Evolutionary conservation across 2,113 vertebrate genomes (phyloP), one percentile per base, ranked within the genome.

Genomic region (Pygoscelis adeliae): DNA sequence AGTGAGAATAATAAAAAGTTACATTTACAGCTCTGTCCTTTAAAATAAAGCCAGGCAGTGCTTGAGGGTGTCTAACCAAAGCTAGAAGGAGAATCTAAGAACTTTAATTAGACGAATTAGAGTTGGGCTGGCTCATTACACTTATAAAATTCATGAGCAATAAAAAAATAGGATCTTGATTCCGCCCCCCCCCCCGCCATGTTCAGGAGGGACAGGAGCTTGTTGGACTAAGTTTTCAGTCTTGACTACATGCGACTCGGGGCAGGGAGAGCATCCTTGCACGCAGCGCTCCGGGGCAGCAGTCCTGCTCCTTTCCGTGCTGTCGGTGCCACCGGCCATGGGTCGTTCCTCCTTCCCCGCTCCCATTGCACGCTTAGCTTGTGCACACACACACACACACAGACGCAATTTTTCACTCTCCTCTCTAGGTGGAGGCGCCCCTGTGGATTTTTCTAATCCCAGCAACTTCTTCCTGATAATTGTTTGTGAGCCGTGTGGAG

Each of bases 391-490:
- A 2, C 74, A 4, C 52, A 15, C 44, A n/a, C 12, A 17, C 6
- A 3, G 10, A 59, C 21, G 14, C 93, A 63, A 84, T 92, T 97
- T 96, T 87, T 95, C 95, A 20, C 94, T 89, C 80, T 77, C 52
- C 90, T 91, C 66, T 65, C 92, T 73, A 79, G 94, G 96, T 84
- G 94, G 84, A 84, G 69, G 93, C 7, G 79, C 89, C 96, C 97
- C 97, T 89, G 97, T 44, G 90, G 98, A 76, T 93, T 97, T 96
- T 93, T 96, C 86, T 95, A 95, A 97, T 97, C 92, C 97, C 89
- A 20, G 83, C 90, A 95, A 91, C 87, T 59, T 71, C 87, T 86
- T 92, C 87, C 94, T 22, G 98, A 98, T 98, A 98, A 98, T 98
- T 98, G 97, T 80, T 83, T 97, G 96, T 69, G 89, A 95, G 94